Percentiles rank a stretch among this genome's conserved stretches.
phyloP scores from a whole-genome alignment of 53 echinoderm and acorn worm genomes.

The Holothuria scabra region DNA sequence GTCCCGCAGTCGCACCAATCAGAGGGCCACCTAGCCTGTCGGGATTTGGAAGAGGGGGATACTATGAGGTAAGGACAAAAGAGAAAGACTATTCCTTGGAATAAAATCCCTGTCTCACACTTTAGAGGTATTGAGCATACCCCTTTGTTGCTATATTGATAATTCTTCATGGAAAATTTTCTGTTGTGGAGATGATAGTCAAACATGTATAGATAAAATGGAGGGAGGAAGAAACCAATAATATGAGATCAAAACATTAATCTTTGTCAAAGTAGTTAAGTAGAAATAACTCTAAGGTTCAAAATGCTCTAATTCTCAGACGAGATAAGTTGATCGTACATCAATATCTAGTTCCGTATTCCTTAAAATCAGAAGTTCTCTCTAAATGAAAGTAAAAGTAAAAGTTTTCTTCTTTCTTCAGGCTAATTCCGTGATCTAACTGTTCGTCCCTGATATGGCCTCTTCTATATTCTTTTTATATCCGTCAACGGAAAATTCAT shows the following conservation, averaged over 20 bases:
- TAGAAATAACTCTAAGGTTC: background rate
- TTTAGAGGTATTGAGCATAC: too few species aligned
- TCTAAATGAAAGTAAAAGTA: background rate
- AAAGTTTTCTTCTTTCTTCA: background rate
- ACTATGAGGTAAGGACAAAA: background rate
- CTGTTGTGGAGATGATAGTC: too few species aligned
- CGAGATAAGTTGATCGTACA: too few species aligned
- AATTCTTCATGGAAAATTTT: too few species aligned
- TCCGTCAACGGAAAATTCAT: too few species aligned
- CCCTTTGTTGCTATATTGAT: too few species aligned
- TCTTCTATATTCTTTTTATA: too few species aligned
- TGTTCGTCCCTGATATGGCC: background rate
- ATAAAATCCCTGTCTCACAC: too few species aligned
- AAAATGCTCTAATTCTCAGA: background rate
- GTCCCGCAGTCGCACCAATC: background rate
- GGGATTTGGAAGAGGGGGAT: constrained; percentile 1
- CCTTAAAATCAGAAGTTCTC: background rate
- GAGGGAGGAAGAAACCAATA: too few species aligned
- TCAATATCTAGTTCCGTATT: too few species aligned
- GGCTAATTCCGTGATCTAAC: constrained; percentile 33
- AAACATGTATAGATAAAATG: too few species aligned
- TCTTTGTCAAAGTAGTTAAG: background rate
- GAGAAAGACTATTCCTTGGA: background rate
- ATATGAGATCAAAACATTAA: too few species aligned
- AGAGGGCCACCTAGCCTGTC: constrained; percentile 3